Percentiles rank a stretch among this genome's conserved stretches.
Conservation (phyloP, 2,888 invertebrate species). For the Bombylius major region DNA sequence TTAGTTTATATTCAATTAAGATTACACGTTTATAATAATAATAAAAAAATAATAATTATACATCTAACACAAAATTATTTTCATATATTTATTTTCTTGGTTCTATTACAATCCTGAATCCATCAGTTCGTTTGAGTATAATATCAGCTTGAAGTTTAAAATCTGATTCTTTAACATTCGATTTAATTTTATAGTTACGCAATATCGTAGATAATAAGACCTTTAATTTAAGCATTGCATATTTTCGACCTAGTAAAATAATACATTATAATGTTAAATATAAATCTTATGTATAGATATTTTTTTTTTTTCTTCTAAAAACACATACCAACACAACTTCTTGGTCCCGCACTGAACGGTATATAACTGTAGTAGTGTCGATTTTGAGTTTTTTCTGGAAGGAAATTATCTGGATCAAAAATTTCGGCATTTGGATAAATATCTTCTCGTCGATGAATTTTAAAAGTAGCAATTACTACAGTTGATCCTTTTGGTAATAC, state of each 20-base stretch:
- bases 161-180: slow-evolving; percentile 50
- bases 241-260: slow-evolving; percentile 48
- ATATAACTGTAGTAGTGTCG: slow-evolving; percentile 69
- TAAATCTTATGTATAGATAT: no score
- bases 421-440: slow-evolving; percentile 56
- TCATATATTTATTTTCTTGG: slow-evolving; percentile 37
- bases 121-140: slow-evolving; percentile 59
- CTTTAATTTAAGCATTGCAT: slow-evolving; percentile 66
- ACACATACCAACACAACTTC: slow-evolving; percentile 59
- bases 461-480: slow-evolving; percentile 51
- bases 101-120: slow-evolving; percentile 55
- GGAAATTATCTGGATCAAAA: slow-evolving; percentile 68
- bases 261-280: neutral
- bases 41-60: no score
- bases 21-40: no score
- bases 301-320: neutral
- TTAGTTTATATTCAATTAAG: no score
- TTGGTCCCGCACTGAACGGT: slow-evolving; percentile 69
- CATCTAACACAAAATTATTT: no score
- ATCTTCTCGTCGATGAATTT: slow-evolving; percentile 52
- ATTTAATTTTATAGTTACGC: slow-evolving; percentile 51
- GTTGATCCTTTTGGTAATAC: slow-evolving; percentile 57
- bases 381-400: slow-evolving; percentile 59
- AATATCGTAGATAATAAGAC: slow-evolving; percentile 58
- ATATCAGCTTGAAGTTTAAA: slow-evolving; percentile 59